Conservation (phyloP, 2,113 vertebrate species). For the Ivindomyrus marchei region DNA sequence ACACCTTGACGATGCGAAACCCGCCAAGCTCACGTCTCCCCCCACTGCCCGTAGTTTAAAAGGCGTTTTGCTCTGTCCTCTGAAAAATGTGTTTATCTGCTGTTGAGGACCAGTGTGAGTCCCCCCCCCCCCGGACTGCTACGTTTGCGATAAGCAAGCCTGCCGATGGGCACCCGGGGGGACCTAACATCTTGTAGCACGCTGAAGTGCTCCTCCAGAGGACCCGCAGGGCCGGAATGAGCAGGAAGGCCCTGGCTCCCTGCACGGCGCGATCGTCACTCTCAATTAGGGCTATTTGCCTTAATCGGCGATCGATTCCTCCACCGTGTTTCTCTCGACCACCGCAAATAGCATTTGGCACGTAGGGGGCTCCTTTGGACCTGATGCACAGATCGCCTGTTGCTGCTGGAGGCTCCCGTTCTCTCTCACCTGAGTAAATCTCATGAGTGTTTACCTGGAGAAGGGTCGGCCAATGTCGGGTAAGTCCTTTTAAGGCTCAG, state of each 20-base stretch:
- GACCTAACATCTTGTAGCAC: not conserved
- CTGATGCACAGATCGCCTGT: not conserved
- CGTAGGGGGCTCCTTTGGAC: not conserved
- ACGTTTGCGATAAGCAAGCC: not conserved
- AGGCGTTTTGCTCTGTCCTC: not conserved
- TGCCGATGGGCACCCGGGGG: not conserved
- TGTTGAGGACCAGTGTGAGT: not conserved
- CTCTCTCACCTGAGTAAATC: not conserved
- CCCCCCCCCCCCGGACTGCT: not conserved
- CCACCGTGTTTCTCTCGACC: not conserved
- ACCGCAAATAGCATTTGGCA: slow-evolving; percentile 6
- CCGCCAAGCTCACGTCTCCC: not conserved
- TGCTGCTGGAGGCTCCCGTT: not conserved
- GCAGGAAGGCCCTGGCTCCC: not conserved
- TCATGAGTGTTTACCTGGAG: not conserved
- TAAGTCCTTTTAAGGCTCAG: not conserved
- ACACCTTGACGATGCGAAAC: not conserved
- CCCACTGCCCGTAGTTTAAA: not conserved
- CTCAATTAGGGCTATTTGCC: slow-evolving; percentile 7
- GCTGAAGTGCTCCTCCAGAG: not conserved
- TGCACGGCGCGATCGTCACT: not conserved
- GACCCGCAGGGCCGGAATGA: not conserved
- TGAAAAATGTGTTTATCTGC: slow-evolving; percentile 1
- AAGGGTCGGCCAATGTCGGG: not conserved
- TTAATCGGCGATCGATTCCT: not conserved